Evolutionary conservation across 2,113 vertebrate species (phyloP).

Genomic region (Mystacornis crossleyi): DNA sequence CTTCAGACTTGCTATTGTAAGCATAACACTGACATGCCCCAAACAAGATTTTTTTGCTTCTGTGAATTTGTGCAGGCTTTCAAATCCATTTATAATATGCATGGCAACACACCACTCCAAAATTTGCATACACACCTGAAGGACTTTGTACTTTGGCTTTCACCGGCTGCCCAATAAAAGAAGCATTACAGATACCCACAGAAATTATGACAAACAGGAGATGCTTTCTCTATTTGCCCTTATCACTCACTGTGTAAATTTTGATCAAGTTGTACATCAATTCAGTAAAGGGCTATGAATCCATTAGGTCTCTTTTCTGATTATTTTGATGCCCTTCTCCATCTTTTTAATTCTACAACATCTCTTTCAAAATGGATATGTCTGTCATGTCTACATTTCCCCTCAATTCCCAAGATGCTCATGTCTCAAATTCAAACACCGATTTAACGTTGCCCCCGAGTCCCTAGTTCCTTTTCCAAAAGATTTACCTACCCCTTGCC

Average conservation of each 20-base stretch:
- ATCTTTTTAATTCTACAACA: not conserved
- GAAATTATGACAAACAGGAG: not conserved
- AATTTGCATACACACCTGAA: not conserved
- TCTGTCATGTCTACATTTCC: not conserved
- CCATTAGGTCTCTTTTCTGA: not conserved
- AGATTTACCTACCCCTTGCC: not conserved
- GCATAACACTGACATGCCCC: not conserved
- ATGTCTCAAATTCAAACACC: not conserved
- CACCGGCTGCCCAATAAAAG: not conserved
- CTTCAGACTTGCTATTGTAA: not conserved
- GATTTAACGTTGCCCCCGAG: fast-evolving
- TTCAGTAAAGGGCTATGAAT: not conserved
- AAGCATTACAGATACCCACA: not conserved
- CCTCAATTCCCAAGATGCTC: not conserved
- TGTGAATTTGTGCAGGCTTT: not conserved
- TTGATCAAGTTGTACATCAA: not conserved
- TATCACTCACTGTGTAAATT: not conserved
- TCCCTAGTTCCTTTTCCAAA: not conserved
- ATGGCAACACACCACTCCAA: not conserved
- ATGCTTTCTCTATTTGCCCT: not conserved
- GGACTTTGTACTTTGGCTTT: not conserved
- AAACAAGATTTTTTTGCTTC: not conserved
- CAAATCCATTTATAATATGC: not conserved
- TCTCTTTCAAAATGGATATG: not conserved
- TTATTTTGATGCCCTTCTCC: not conserved